These are phyloP conservation scores for Trichogramma dendrolimi DNA, from an alignment of 2,888 invertebrate species.

Conservation along the genomic window DNA sequence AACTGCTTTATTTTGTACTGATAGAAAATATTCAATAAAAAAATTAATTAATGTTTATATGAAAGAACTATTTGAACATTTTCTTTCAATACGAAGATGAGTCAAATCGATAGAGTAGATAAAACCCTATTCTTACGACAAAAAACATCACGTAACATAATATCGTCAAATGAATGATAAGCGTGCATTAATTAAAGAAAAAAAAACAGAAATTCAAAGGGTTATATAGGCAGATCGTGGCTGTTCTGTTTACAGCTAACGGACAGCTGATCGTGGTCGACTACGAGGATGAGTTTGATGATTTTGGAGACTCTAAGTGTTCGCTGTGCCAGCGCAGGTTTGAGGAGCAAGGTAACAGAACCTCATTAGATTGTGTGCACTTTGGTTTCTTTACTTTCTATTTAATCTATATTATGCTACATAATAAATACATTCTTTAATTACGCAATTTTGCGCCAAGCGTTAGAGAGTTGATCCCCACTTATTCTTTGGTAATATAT, in stretches of 20 bases:
- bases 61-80: not conserved
- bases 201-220: slow-evolving; percentile 27
- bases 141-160: slow-evolving; percentile 18
- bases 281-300: slow-evolving; percentile 57
- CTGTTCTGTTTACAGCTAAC: slow-evolving; percentile 62
- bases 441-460: too few relatives aligned
- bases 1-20: too few relatives aligned
- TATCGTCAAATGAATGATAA: slow-evolving; percentile 21
- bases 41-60: too few relatives aligned
- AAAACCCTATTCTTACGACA: slow-evolving; percentile 15
- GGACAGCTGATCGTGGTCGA: slow-evolving; percentile 64
- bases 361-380: slow-evolving; percentile 18
- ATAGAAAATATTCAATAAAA: too few relatives aligned
- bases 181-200: slow-evolving; percentile 15
- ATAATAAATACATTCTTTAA: too few relatives aligned
- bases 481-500: not conserved
- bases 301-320: slow-evolving; percentile 60
- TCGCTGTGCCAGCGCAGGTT: slow-evolving; percentile 74
- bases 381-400: not conserved
- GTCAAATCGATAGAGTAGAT: slow-evolving; percentile 8
- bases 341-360: slow-evolving; percentile 69
- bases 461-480: too few relatives aligned
- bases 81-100: not conserved
- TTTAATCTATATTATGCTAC: too few relatives aligned
- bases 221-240: slow-evolving; percentile 54